Percentiles rank a stretch among this genome's conserved stretches.
Conservation (phyloP, 2,888 invertebrate species). For the Lithosia quadra region DNA sequence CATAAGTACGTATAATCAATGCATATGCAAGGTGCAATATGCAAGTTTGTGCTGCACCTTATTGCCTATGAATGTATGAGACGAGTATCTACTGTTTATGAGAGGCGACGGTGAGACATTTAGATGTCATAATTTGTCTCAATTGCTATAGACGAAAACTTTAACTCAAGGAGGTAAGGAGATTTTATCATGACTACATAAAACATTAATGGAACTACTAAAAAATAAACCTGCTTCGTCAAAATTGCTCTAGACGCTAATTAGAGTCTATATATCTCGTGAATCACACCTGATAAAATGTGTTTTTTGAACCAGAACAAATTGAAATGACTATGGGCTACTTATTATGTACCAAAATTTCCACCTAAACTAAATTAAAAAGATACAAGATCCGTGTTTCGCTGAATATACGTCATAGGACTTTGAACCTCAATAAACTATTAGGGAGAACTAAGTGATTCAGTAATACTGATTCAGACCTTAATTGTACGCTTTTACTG, state of each 20-base stretch:
- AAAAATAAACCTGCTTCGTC: not conserved
- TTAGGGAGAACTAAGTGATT: slow-evolving; percentile 47
- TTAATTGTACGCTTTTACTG: slow-evolving; percentile 60
- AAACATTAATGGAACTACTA: not conserved
- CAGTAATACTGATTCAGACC: slow-evolving; percentile 57
- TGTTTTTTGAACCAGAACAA: slow-evolving; percentile 26
- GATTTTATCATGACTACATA: not conserved
- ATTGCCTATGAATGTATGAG: too few relatives aligned
- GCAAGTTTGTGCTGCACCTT: too few relatives aligned
- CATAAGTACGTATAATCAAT: too few relatives aligned
- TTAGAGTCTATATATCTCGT: slow-evolving; percentile 10
- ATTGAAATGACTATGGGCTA: slow-evolving; percentile 34
- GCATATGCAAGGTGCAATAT: too few relatives aligned
- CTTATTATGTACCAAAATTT: slow-evolving; percentile 22
- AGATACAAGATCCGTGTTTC: slow-evolving; percentile 48
- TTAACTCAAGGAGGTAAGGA: not conserved
- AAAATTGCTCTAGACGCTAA: slow-evolving; percentile 2
- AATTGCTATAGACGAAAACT: not conserved
- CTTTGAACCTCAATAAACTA: slow-evolving; percentile 47
- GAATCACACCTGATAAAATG: slow-evolving; percentile 28
- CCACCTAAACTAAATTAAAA: slow-evolving; percentile 30
- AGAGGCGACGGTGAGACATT: not conserved
- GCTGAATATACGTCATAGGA: slow-evolving; percentile 59
- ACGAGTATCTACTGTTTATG: too few relatives aligned
- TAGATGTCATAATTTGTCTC: not conserved